A percentile compares a stretch with the other conserved stretches of the same genome.
Evolutionary conservation across 2,113 vertebrate species (phyloP).

Genomic region (Cheilinus undulatus): DNA sequence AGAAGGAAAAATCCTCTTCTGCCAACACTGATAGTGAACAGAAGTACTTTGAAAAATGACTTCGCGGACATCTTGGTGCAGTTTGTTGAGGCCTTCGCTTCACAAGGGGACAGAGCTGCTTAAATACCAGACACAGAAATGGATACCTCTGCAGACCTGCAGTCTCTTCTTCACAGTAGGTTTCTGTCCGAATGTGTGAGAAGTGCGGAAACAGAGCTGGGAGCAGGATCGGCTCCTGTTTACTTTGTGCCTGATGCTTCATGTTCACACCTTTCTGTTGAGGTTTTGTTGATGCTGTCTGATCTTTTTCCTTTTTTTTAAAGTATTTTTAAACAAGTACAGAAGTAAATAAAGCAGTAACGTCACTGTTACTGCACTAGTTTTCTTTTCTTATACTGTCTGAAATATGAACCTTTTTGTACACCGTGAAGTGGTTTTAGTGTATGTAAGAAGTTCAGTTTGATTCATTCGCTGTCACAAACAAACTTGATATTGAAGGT

Average conservation of each 20-base stretch:
- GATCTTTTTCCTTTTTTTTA: neutral
- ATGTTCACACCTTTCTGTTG: neutral
- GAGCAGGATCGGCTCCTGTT: conserved; percentile 27
- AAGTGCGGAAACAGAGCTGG: neutral
- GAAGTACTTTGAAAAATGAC: conserved; percentile 57
- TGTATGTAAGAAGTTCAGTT: neutral
- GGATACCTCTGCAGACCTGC: conserved; percentile 79
- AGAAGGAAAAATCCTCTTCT: neutral
- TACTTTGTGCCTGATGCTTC: conserved; percentile 17
- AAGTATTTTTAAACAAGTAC: neutral
- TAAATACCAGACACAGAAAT: conserved; percentile 69
- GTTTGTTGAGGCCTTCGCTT: conserved; percentile 60
- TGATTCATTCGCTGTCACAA: neutral
- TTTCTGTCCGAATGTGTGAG: conserved; percentile 18
- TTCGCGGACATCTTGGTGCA: conserved; percentile 49
- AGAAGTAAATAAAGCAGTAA: neutral
- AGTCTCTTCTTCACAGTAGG: conserved; percentile 77
- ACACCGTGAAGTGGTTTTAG: neutral
- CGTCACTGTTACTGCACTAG: too few relatives aligned
- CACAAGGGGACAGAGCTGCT: conserved; percentile 58
- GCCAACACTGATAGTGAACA: neutral
- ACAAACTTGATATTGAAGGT: neutral
- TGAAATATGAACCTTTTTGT: neutral
- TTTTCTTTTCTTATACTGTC: too few relatives aligned
- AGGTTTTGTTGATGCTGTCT: neutral